phyloP scores from a whole-genome alignment of 2,113 vertebrate genomes.

The Craseonycteris thonglongyai region DNA sequence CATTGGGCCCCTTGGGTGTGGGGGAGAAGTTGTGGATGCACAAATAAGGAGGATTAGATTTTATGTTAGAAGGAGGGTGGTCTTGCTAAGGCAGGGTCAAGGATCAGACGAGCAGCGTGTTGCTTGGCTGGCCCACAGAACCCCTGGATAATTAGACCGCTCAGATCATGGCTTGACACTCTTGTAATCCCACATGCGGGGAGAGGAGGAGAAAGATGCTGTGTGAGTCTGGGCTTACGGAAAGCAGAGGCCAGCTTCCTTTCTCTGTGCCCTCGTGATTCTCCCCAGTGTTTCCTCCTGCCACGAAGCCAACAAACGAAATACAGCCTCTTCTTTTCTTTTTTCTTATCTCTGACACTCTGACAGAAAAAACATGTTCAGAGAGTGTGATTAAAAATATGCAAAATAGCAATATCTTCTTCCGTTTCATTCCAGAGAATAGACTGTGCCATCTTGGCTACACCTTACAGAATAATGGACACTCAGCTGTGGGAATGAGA shows the following conservation, averaged over 20 bases:
- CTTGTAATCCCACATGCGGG: conserved; percentile 44
- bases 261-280: not conserved
- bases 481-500: not conserved
- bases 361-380: not conserved
- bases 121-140: conserved; percentile 67
- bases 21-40: conserved; percentile 73
- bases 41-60: conserved; percentile 62
- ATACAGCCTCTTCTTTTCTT: not conserved
- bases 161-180: conserved; percentile 70
- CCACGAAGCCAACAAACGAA: not conserved
- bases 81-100: conserved; percentile 74
- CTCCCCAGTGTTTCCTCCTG: not conserved
- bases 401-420: not conserved
- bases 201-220: not conserved
- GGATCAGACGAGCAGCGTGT: conserved; percentile 46
- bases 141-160: conserved; percentile 64
- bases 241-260: not conserved
- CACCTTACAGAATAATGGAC: not conserved
- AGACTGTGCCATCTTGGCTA: too few relatives aligned
- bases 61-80: conserved; percentile 70
- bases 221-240: not conserved
- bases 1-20: conserved; percentile 55
- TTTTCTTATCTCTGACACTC: not conserved
- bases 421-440: not conserved
- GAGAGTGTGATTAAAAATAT: not conserved